Conservation (phyloP, 2,797 vertebrate species). For the Smutsia gigantea region DNA sequence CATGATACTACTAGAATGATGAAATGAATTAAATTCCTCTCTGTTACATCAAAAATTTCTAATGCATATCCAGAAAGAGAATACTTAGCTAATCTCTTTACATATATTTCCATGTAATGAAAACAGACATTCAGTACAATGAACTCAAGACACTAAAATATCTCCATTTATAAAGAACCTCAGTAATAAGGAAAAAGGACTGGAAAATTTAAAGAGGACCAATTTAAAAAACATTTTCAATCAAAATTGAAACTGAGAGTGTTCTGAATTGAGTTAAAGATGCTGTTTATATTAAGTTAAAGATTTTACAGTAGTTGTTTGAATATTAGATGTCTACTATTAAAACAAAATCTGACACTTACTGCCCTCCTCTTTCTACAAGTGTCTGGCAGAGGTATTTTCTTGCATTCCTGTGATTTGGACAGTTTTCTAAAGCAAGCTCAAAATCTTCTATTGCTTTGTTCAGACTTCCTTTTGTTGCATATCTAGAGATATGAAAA, state of each 20-base stretch:
- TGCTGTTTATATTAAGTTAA: not conserved
- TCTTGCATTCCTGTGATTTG: conserved; percentile 96
- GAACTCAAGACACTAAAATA: not conserved
- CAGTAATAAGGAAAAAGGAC: not conserved
- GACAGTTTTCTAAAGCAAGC: conserved; percentile 93
- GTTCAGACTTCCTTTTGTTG: conserved; percentile 96
- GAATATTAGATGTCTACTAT: not conserved
- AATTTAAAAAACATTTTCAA: not conserved
- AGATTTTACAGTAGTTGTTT: not conserved
- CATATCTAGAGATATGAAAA: conserved; percentile 89
- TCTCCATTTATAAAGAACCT: not conserved
- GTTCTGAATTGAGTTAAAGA: not conserved
- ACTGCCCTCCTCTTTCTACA: conserved; percentile 97
- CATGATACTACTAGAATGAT: not conserved
- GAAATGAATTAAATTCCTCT: not conserved
- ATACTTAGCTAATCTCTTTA: conserved; percentile 12
- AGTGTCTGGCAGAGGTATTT: conserved; percentile 99
- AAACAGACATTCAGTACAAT: conserved; percentile 2
- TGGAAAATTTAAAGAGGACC: not conserved
- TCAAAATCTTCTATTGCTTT: conserved; percentile 98
- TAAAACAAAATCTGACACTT: conserved; percentile 81
- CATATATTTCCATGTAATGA: conserved; percentile 18
- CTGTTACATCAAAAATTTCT: not conserved
- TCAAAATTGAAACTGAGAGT: not conserved
- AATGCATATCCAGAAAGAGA: not conserved